Base-by-base conservation (phyloP, 2,113 vertebrate species). In the Lophochroa leadbeateri region DNA sequence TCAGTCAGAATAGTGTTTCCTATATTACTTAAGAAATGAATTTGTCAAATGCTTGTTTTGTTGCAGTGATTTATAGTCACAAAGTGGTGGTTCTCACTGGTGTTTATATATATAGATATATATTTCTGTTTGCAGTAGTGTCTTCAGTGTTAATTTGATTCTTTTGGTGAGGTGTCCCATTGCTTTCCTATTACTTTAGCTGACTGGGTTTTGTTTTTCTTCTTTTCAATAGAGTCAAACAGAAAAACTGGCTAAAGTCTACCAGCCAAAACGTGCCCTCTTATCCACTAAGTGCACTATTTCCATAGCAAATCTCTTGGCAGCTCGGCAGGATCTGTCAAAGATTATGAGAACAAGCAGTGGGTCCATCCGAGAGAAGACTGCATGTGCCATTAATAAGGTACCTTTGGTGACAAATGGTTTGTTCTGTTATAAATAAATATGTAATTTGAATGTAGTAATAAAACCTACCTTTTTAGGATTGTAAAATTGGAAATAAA, bases 371-470 rank as follows among this genome's bases (percentile, higher is more conserved):
- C 97, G 99, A 82, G 99, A 99, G 95, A 99, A 99, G 97, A 99
- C 99, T 20, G 99, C 99, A 3, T 99, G 99, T 97, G 99, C 99
- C 90, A 99, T 99, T 90, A 99, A 99, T 96, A 99, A 99, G 99
- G 99, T 99, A 96, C 50, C n/a, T 85, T 72, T 41, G 33, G 47
- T 53, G 69, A 84, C 58, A 77, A 49, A 64, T n/a, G 20, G 16
- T 53, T 80, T 82, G 10, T 55, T 96, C 46, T 49, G 16, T 47
- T 86, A 49, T 14, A 13, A 53, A 21, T 85, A 33, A 65, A 89
- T 28, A 60, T 86, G 35, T 79, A 68, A 83, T 12, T 76, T 57
- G 46, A 79, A 79, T 71, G 31, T 47, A 52, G 43, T 61, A 55
- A 61, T 47, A 86, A 86, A 60, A 70, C 13, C 28, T 57, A 9